phyloP scores from a whole-genome alignment of 37 sponge, comb jelly and placozoan species.

The Ephydatia muelleri region DNA sequence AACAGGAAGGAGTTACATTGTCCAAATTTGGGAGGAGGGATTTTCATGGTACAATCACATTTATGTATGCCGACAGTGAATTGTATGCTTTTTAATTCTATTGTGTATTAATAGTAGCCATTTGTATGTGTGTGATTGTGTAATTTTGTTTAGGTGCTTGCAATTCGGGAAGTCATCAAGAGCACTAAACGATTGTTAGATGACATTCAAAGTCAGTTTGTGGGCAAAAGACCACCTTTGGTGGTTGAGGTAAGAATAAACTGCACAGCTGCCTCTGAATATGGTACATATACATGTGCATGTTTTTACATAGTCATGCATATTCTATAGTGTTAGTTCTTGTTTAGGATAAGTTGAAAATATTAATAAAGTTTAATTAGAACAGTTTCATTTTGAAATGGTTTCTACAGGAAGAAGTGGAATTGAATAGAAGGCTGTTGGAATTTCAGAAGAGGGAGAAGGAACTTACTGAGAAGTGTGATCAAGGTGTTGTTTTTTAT shows the following conservation, averaged over 20 bases:
- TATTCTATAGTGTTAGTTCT: neutral
- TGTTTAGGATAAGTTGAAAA: too few relatives aligned
- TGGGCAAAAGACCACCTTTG: slow-evolving; percentile 29
- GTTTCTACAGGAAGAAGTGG: slow-evolving; percentile 37
- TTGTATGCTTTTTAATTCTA: too few relatives aligned
- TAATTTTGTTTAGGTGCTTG: slow-evolving; percentile 16
- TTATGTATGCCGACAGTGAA: too few relatives aligned
- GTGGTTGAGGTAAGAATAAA: slow-evolving; percentile 43
- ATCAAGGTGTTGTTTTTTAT: neutral
- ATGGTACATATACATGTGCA: neutral
- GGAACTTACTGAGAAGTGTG: neutral
- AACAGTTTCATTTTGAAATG: too few relatives aligned
- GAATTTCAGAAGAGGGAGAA: slow-evolving; percentile 49
- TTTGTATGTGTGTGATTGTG: too few relatives aligned
- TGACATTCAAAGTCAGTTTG: slow-evolving; percentile 23
- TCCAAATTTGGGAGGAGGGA: too few relatives aligned
- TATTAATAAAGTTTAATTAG: too few relatives aligned
- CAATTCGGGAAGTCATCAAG: slow-evolving; percentile 41
- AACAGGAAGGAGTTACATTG: too few relatives aligned
- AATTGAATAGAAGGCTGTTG: slow-evolving; percentile 29
- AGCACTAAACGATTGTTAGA: slow-evolving; percentile 16
- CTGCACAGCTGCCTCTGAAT: neutral
- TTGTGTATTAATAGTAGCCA: too few relatives aligned
- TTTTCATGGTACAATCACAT: too few relatives aligned
- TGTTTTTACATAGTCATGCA: neutral